These are phyloP conservation scores for Oligia strigilis DNA, from an alignment of 2,888 invertebrate species.

Conservation along the genomic window DNA sequence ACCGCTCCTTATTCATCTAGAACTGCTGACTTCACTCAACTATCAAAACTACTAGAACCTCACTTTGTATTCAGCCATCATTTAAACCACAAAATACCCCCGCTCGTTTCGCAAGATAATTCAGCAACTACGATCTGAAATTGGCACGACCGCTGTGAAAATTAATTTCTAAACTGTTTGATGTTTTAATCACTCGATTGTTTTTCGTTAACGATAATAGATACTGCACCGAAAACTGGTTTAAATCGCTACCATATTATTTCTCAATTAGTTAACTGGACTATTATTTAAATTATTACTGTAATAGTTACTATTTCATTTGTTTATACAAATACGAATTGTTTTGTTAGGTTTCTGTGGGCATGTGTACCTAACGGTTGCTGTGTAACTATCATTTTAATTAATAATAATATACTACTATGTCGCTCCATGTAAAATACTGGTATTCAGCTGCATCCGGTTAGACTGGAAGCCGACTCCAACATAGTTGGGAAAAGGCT, in stretches of 20 bases:
- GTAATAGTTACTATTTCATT: slow-evolving; percentile 13
- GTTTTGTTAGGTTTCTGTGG: slow-evolving; percentile 8
- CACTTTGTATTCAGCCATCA: slow-evolving; percentile 5
- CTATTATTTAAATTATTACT: slow-evolving; percentile 17
- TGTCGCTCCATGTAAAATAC: no score
- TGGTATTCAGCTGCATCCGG: no score
- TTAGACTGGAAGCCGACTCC: no score
- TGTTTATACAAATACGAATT: not conserved
- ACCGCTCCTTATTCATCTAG: not conserved
- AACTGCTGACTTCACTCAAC: not conserved
- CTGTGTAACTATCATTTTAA: not conserved
- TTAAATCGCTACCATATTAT: not conserved
- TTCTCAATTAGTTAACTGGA: not conserved
- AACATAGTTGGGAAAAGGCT: no score
- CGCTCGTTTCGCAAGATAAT: slow-evolving; percentile 12
- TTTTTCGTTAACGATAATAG: slow-evolving; percentile 29
- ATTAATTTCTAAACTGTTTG: slow-evolving; percentile 38
- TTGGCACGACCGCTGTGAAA: slow-evolving; percentile 15
- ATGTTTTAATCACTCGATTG: slow-evolving; percentile 21
- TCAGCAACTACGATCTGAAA: not conserved
- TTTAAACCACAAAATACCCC: not conserved
- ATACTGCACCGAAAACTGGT: not conserved
- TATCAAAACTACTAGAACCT: not conserved
- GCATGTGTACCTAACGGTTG: not conserved
- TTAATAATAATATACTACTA: not conserved